A percentile compares a stretch with the other conserved stretches of the same genome.
These are phyloP conservation scores for Drosophila mayaguana DNA, from an alignment of 2,888 invertebrate species.

Conservation along the genomic window DNA sequence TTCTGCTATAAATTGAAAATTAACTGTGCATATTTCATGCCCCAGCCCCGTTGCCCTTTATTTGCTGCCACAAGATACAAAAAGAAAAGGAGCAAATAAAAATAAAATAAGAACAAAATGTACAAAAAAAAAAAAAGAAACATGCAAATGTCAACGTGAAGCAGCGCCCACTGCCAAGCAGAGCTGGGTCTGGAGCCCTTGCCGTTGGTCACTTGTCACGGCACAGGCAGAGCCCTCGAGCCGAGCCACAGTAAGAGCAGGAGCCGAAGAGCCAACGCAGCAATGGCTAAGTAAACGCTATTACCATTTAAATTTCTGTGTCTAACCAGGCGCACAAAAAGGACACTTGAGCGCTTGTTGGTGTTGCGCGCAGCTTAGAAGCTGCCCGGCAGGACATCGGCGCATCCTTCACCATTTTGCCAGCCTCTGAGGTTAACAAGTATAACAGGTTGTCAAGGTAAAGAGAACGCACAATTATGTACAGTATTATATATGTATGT, in stretches of 20 bases:
- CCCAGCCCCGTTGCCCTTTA: conserved; percentile 60
- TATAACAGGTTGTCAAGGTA: neutral
- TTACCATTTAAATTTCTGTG: conserved; percentile 72
- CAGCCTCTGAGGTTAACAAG: neutral
- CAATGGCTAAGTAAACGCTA: conserved; percentile 67
- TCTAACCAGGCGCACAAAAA: conserved; percentile 70
- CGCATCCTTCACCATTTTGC: conserved; percentile 49
- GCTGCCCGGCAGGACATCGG: conserved; percentile 40
- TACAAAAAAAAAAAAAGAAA: conserved; percentile 8
- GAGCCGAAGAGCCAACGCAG: conserved; percentile 20
- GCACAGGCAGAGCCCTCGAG: conserved; percentile 36
- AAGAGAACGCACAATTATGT: neutral
- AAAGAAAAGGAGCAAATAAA: conserved; percentile 4
- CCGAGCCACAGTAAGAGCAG: conserved; percentile 39
- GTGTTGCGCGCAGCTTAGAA: conserved; percentile 19
- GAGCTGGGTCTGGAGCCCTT: neutral
- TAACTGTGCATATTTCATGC: conserved; percentile 72
- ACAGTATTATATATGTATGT: neutral
- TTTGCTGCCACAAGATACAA: conserved; percentile 16
- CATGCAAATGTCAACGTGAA: conserved; percentile 35
- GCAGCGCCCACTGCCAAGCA: conserved; percentile 30
- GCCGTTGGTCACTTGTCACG: conserved; percentile 50
- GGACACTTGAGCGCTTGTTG: conserved; percentile 55
- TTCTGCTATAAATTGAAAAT: conserved; percentile 58
- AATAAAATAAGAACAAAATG: neutral